Conservation (phyloP, 2,888 invertebrate species). For the Eristalis intricaria region DNA sequence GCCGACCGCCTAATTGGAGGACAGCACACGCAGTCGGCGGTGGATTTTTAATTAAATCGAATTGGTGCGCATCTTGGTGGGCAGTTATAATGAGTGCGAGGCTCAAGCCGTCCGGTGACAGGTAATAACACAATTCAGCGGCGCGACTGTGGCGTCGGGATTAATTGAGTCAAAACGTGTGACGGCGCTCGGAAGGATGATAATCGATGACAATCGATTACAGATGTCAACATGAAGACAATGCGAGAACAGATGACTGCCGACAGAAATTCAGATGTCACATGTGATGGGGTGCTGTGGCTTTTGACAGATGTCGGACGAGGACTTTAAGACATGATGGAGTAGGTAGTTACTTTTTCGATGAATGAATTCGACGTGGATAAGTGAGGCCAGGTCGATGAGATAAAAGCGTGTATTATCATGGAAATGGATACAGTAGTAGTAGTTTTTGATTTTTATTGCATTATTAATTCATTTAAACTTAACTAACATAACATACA, state of each 20-base stretch:
- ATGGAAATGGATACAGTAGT: no score
- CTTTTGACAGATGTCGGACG: not conserved
- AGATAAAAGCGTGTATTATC: no score
- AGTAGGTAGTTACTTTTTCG: no score
- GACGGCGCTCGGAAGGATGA: not conserved
- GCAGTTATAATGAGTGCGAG: conserved; percentile 25
- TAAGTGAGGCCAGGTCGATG: no score
- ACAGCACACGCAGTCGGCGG: conserved; percentile 29
- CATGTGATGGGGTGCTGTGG: not conserved
- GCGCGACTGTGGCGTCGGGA: not conserved
- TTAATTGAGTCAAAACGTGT: conserved; percentile 10
- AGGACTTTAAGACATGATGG: no score
- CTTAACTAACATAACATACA: no score
- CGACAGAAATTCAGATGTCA: not conserved
- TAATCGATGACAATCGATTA: conserved; percentile 7
- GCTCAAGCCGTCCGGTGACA: not conserved
- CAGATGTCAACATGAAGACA: not conserved
- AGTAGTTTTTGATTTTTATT: no score
- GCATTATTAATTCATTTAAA: no score
- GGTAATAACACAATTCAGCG: not conserved
- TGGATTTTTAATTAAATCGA: conserved; percentile 41
- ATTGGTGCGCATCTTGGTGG: conserved; percentile 2
- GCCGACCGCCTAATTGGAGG: not conserved
- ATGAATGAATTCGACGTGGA: no score
- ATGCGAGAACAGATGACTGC: not conserved